A percentile compares a stretch with the other conserved stretches of the same genome.
Conservation (phyloP, 2,113 vertebrate species). For the Electrona antarctica region DNA sequence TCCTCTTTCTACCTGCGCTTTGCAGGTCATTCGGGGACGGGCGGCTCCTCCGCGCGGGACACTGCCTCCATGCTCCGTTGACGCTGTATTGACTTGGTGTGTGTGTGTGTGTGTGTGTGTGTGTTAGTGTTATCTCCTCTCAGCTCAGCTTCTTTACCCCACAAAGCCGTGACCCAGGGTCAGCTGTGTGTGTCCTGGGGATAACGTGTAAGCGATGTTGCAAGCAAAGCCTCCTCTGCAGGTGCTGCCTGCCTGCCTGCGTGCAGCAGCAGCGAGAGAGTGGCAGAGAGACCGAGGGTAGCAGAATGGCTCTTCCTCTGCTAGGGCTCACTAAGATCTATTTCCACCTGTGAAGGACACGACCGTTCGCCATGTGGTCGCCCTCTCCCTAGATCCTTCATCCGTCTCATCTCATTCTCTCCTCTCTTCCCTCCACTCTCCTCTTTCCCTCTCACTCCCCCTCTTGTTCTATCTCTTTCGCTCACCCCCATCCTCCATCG, state of each 20-base stretch:
- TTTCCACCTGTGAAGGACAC: slow-evolving; percentile 69
- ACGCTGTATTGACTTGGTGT: slow-evolving; percentile 10
- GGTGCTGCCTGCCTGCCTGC: slow-evolving; percentile 46
- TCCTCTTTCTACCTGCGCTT: slow-evolving; percentile 63
- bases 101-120: slow-evolving; percentile 24
- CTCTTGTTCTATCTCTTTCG: slow-evolving; percentile 35
- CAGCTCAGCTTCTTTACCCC: slow-evolving; percentile 68
- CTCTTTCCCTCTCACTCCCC: slow-evolving; percentile 15
- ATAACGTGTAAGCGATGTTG: slow-evolving; percentile 48
- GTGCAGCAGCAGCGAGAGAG: neutral
- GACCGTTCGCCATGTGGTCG: slow-evolving; percentile 54
- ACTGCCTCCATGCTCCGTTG: slow-evolving; percentile 46
- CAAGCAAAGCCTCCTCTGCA: slow-evolving; percentile 47
- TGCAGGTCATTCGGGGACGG: slow-evolving; percentile 69
- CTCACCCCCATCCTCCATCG: slow-evolving; percentile 8
- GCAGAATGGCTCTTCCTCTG: slow-evolving; percentile 47
- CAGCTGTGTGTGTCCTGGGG: slow-evolving; percentile 51
- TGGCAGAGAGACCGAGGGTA: slow-evolving; percentile 12
- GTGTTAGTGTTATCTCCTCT: slow-evolving; percentile 64
- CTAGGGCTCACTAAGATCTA: slow-evolving; percentile 65
- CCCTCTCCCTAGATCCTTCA: slow-evolving; percentile 51
- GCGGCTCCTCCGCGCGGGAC: slow-evolving; percentile 51
- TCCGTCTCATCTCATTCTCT: neutral
- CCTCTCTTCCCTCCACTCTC: neutral
- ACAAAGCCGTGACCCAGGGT: slow-evolving; percentile 71